Evolutionary conservation across 2,113 vertebrate species (phyloP).

Genomic region (Serinus canaria): DNA sequence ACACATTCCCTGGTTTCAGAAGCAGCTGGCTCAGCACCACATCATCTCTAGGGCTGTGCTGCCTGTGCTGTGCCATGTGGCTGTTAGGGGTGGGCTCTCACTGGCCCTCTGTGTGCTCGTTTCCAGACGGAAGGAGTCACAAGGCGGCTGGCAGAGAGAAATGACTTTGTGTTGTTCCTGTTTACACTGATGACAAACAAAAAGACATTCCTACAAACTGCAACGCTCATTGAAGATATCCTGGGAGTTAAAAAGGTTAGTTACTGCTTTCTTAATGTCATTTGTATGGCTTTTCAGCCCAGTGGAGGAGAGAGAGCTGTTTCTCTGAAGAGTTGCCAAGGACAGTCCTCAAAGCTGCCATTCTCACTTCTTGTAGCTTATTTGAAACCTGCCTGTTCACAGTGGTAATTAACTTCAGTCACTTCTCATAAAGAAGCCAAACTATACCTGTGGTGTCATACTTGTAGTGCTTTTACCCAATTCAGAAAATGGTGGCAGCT

Average conservation of each 20-base stretch:
- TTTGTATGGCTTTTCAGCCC: background rate
- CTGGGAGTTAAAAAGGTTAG: constrained; percentile 94
- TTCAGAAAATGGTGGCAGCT: background rate
- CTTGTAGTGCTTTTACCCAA: background rate
- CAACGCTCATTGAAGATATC: constrained; percentile 94
- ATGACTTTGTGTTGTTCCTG: constrained; percentile 92
- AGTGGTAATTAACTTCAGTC: background rate
- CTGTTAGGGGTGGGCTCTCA: background rate
- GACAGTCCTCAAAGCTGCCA: background rate
- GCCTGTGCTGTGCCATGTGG: fast-evolving
- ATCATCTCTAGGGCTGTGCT: background rate
- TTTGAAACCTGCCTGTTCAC: background rate
- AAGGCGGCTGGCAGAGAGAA: constrained; percentile 88
- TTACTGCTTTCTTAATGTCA: background rate
- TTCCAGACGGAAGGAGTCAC: constrained; percentile 90
- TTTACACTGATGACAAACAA: constrained; percentile 97
- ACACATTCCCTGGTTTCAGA: background rate
- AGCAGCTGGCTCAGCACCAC: background rate
- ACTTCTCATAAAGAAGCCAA: background rate
- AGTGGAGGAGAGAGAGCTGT: background rate
- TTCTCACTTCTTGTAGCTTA: background rate
- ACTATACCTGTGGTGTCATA: background rate
- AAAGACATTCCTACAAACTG: constrained; percentile 94
- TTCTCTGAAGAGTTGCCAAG: background rate
- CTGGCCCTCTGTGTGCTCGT: background rate